Evolutionary conservation across 2,797 vertebrate genomes (phyloP), one percentile per base, ranked within the genome.

Genomic region (Sebastes matsubarae): DNA sequence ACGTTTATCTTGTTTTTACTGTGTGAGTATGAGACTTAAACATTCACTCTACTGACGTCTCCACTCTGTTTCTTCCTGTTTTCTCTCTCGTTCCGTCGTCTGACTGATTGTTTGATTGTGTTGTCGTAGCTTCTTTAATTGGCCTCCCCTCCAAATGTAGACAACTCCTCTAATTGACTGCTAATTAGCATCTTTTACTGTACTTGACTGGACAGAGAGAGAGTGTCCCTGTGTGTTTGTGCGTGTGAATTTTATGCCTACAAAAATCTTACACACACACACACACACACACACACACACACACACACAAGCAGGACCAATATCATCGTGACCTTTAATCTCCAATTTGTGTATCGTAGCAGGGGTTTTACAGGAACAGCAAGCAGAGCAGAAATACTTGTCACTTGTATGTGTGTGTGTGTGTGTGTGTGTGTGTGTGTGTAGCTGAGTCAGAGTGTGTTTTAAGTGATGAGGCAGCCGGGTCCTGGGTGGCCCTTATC

Each of bases 401-500:
- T 75, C 64, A 42, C n/a, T 16, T 50, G 46, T 50, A 2, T 18
- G 5, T 38, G 36, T 38, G 12, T 38, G 36, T 38, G 36, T 38
- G 5, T 14, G 5, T 14, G 29, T 34, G 25, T 50, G 3, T 18
- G 14, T 5, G 20, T 34, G 50, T 60, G 18, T 67, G 34, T 67
- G 54, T 68, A 36, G 36, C 12, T 38, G 78, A 82, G 1, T 87
- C 75, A 74, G 55, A 7, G 59, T 79, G 58, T 77, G 79, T 86
- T 79, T 76, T 82, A 80, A 83, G 75, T 81, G 83, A 76, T 76
- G 75, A 86, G 50, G 54, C 69, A 6, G 58, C 79, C 69, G 34
- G 6, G 46, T 86, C 86, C 83, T 70, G 24, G 68, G 77, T 3
- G 79, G 69, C 54, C 64, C 75, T 87, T 69, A 80, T 88, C 80